phyloP scores from a whole-genome alignment of 1,140 invertebrate species.

The Antheraea mylitta region DNA sequence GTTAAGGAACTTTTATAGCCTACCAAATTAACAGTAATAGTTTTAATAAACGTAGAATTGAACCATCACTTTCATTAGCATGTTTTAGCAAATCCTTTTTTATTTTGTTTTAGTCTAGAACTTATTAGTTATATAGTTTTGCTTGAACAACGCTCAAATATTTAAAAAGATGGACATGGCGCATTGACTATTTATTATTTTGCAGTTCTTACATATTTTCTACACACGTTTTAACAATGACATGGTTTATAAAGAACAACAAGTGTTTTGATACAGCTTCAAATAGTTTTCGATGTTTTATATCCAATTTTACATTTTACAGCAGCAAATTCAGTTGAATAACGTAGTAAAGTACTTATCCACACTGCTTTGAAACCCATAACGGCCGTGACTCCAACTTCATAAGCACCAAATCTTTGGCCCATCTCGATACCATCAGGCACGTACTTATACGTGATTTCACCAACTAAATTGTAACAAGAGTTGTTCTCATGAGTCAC shows the following conservation, averaged over 20 bases:
- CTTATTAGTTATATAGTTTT: too few species aligned
- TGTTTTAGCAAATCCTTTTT: neutral
- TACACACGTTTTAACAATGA: too few species aligned
- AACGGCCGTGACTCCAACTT: slow-evolving; percentile 7
- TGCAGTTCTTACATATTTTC: too few species aligned
- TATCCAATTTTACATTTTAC: neutral
- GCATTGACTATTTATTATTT: too few species aligned
- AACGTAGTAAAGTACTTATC: neutral
- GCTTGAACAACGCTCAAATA: too few species aligned
- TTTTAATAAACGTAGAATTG: neutral
- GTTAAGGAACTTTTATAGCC: slow-evolving; percentile 33
- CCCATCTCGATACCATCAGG: slow-evolving; percentile 49
- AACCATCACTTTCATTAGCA: neutral
- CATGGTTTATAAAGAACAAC: too few species aligned
- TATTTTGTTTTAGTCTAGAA: neutral
- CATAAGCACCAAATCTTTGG: slow-evolving; percentile 40
- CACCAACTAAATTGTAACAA: slow-evolving; percentile 63
- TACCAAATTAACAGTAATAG: neutral
- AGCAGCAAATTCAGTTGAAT: neutral
- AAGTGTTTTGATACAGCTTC: too few species aligned
- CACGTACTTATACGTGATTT: slow-evolving; percentile 63
- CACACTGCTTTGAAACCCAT: neutral
- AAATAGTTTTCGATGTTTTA: neutral
- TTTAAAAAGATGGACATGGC: too few species aligned
- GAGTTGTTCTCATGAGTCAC: slow-evolving; percentile 59